Percentiles rank a stretch among this genome's conserved stretches.
Conservation (phyloP, 2,797 vertebrate genomes). For the Acropternis orthonyx region DNA sequence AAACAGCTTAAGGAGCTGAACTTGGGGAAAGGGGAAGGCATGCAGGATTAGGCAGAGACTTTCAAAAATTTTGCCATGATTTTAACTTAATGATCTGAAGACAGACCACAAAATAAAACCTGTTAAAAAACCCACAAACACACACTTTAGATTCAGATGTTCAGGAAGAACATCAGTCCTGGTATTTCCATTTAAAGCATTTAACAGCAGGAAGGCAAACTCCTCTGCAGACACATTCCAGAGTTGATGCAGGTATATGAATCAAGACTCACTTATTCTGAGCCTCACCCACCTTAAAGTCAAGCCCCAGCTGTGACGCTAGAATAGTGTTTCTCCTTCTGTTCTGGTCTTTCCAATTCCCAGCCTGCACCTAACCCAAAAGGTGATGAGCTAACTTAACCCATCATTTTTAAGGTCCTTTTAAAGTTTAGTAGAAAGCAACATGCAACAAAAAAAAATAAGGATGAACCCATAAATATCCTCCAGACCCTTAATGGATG, state of each 20-base stretch:
- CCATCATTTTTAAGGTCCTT: background rate
- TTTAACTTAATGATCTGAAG: background rate
- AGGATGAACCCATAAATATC: background rate
- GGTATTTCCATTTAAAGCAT: background rate
- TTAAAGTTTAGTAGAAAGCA: background rate
- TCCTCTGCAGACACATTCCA: background rate
- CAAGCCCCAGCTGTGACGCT: background rate
- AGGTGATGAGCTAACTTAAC: background rate
- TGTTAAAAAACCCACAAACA: background rate
- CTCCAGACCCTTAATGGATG: background rate
- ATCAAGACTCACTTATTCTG: background rate
- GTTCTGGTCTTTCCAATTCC: background rate
- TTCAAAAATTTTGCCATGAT: background rate
- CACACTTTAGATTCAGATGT: background rate
- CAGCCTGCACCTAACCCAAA: background rate
- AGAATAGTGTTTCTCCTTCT: background rate
- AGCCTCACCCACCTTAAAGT: background rate
- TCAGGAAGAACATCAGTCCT: background rate
- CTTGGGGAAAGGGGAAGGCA: background rate
- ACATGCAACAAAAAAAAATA: background rate
- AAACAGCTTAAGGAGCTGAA: background rate
- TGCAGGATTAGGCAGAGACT: background rate
- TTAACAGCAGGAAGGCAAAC: background rate
- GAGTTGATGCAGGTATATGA: background rate
- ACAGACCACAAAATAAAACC: background rate